Evolutionary conservation across 2,797 vertebrate genomes (phyloP), one percentile per base, ranked within the genome.

Genomic region (Thaleichthys pacificus): DNA sequence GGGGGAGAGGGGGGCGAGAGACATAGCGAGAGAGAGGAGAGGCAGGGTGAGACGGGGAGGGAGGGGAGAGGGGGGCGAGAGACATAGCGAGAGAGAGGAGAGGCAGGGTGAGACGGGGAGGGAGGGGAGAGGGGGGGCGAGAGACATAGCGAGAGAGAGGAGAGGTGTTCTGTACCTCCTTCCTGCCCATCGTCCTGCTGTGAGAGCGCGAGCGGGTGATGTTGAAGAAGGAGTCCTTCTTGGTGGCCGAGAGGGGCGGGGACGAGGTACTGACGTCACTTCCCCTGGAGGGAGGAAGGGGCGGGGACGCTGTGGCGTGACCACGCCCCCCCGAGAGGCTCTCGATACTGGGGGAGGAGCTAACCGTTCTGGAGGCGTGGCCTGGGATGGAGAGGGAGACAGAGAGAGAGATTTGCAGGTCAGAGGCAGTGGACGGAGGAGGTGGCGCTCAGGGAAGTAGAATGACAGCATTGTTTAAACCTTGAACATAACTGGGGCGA

Each of bases 121-220:
- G 7, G 54, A 19, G 35, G n/a, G n/a, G n/a, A n/a, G n/a, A n/a
- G 24, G 14, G 38, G 11, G 12, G 6, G 19, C 14, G 42, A 11
- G 19, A 1, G 56, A 9, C 24, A 12, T n/a, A 5, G 21, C 19
- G 26, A 30, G 2, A 26, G 1, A 35, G 56, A 14, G 7, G 35
- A 57, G 11, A n/a, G 93, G 96, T 14, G 42, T 3, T 93, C 88
- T 98, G 96, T 77, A 88, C 90, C 76, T 99, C 97, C 78, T 95
- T 98, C 82, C 93, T 95, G 88, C 94, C 94, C 89, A 97, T 94
- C 24, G 93, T 95, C 93, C 96, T 98, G 91, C 96, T 99, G 82
- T 97, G 97, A 56, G 97, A 99, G 67, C 97, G 96, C 0, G 97
- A 97, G 56, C 96, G 97, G n/a, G 95, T 96, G 88, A 99, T 97